These are phyloP conservation scores for Margarornis squamiger DNA, from an alignment of 2,797 vertebrate genomes.

Conservation along the genomic window DNA sequence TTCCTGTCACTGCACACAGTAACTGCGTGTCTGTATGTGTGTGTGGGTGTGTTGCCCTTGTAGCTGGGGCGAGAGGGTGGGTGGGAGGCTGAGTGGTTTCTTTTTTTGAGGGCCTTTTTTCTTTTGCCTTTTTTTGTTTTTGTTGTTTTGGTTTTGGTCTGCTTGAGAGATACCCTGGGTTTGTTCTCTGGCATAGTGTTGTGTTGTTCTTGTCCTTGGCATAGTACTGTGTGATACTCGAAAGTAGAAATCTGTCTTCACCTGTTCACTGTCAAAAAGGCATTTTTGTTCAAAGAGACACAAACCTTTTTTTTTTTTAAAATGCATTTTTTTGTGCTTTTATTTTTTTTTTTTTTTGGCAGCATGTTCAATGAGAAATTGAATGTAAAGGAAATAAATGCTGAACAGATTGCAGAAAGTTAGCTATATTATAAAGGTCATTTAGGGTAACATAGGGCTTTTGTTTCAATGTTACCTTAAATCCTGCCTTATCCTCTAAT, in stretches of 20 bases:
- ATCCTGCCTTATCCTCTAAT: not conserved
- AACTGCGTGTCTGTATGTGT: not conserved
- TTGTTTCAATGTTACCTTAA: constrained; percentile 39
- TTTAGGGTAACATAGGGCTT: not conserved
- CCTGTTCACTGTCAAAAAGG: constrained; percentile 11
- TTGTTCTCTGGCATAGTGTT: not conserved
- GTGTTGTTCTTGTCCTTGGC: not conserved
- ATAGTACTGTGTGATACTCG: not conserved
- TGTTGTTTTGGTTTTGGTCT: not conserved
- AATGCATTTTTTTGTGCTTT: not conserved
- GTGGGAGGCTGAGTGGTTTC: not conserved
- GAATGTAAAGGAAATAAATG: not conserved
- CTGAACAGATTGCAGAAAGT: not conserved
- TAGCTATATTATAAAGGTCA: not conserved
- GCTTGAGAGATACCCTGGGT: not conserved
- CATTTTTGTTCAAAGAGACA: not conserved
- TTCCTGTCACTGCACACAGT: not conserved
- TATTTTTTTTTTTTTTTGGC: not conserved
- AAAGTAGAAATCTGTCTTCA: not conserved
- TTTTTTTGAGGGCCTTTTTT: not conserved
- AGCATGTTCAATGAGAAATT: not conserved
- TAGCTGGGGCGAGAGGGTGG: not conserved
- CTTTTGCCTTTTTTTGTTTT: not conserved
- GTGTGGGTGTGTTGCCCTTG: not conserved
- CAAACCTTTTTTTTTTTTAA: not conserved